Percentiles rank a stretch among this genome's conserved stretches.
Conservation (phyloP, 2,797 vertebrate genomes). For the Heliangelus exortis region DNA sequence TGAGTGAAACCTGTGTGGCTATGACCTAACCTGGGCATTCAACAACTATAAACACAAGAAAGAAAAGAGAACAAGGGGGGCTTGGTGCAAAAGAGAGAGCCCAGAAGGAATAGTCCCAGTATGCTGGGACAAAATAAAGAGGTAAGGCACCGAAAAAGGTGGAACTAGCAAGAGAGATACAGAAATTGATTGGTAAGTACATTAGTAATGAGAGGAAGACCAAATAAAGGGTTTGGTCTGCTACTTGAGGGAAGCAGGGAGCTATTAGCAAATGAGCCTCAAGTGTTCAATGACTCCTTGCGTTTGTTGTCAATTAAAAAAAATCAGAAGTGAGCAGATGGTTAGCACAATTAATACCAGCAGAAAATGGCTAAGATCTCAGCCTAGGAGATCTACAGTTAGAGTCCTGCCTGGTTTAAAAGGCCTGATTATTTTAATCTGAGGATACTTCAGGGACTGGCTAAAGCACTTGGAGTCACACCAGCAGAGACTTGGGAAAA, state of each 20-base stretch:
- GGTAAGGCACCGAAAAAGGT: background rate
- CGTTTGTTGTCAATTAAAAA: slow-evolving; percentile 65
- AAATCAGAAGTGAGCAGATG: slow-evolving; percentile 64
- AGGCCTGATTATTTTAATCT: slow-evolving; percentile 31
- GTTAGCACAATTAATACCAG: slow-evolving; percentile 50
- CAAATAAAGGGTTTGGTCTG: slow-evolving; percentile 6
- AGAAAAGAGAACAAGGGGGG: background rate
- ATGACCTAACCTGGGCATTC: fast-evolving
- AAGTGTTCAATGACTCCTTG: slow-evolving; percentile 65
- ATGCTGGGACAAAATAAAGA: background rate
- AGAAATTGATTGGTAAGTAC: background rate
- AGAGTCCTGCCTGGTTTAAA: slow-evolving; percentile 1
- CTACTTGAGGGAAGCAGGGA: slow-evolving; percentile 67
- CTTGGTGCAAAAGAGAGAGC: background rate
- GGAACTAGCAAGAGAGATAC: background rate
- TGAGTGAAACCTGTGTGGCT: background rate
- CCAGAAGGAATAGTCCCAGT: background rate
- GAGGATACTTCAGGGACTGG: slow-evolving; percentile 36
- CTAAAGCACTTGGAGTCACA: background rate
- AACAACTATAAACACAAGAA: background rate
- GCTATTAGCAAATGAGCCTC: slow-evolving; percentile 67
- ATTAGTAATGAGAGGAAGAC: background rate
- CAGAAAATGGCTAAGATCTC: slow-evolving; percentile 49
- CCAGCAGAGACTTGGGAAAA: background rate
- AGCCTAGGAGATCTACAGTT: slow-evolving; percentile 31